Evolutionary conservation across 1,140 invertebrate species (phyloP), one percentile per base, ranked within the genome.

Genomic region (Plectus sambesii): DNA sequence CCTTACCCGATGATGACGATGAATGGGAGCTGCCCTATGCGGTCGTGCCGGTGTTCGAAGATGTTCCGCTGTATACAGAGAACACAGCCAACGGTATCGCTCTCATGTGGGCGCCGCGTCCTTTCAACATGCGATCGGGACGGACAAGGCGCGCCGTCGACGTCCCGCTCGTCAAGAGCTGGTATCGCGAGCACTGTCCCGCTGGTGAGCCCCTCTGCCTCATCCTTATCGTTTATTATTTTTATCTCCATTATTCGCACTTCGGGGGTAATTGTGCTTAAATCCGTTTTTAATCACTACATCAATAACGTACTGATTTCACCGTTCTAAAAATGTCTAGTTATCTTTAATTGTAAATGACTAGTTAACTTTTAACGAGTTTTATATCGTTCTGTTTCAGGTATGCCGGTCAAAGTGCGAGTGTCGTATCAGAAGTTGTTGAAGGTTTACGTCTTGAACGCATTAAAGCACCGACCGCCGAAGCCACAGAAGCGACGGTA

Each of bases 51-150:
- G 87, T 98, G 61, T 73, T 99, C 41, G 82, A 85, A 69, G 89
- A 96, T 66, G 87, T 84, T 40, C 89, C 92, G 3, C 74, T 99
- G 6, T 98, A 97, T 63, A 90, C 88, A 0, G 92, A 98, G 68
- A 94, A 98, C 66, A 99, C 94, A 12, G 92, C 93, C 0, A 97
- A 98, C 77, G 94, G 94, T 5, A 97, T 99, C 66, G 82, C 92
- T 6, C 72, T 99, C n/a, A 68, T 99, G 3, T 99, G 92, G 92
- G 92, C 93, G 22, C 92, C 93, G 0, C 76, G 93, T 49, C 94
- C 94, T 2, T 99, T 96, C 65, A 94, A 93, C 70, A 80, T 93
- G 63, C 78, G 93, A 59, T 98, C 93, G 46, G 85, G 83, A 6
- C 60, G 75, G 22, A 76, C 74, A 23, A 64, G 92, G 44, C 76